A percentile compares a stretch with the other conserved stretches of the same genome.
Evolutionary conservation across 1,140 invertebrate genomes (phyloP).

Genomic region (Lepeophtheirus salmonis): DNA sequence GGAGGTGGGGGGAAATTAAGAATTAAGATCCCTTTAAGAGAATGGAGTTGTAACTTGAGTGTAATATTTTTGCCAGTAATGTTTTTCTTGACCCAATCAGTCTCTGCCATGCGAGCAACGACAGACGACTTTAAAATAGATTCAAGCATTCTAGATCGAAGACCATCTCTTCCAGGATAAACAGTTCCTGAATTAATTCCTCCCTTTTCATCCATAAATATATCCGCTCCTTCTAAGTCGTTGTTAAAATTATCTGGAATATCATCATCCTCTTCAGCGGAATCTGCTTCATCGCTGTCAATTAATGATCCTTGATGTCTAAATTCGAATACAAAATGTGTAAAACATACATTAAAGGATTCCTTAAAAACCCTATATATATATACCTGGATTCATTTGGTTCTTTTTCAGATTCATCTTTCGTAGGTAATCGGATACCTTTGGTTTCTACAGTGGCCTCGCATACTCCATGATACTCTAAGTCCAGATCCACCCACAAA

Average conservation of each 20-base stretch:
- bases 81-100: conserved; percentile 10
- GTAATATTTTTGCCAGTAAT: conserved; percentile 1
- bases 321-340: background rate
- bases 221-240: background rate
- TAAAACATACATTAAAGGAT: background rate
- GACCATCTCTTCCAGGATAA: too few species aligned
- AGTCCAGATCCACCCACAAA: conserved; percentile 2
- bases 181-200: too few species aligned
- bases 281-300: conserved; percentile 7
- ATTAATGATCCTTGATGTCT: background rate
- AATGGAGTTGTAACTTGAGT: background rate
- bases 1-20: conserved; percentile 4
- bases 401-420: conserved; percentile 4
- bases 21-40: conserved; percentile 1
- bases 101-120: conserved; percentile 1
- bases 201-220: too few species aligned
- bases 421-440: conserved; percentile 1
- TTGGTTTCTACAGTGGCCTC: conserved; percentile 4
- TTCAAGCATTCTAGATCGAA: background rate
- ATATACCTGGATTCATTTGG: background rate
- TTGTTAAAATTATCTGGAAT: background rate
- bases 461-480: background rate
- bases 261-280: background rate
- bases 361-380: too few species aligned
- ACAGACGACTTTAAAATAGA: background rate